These are phyloP conservation scores for Eufriesea mexicana DNA, from an alignment of 1,140 invertebrate genomes.

Conservation along the genomic window DNA sequence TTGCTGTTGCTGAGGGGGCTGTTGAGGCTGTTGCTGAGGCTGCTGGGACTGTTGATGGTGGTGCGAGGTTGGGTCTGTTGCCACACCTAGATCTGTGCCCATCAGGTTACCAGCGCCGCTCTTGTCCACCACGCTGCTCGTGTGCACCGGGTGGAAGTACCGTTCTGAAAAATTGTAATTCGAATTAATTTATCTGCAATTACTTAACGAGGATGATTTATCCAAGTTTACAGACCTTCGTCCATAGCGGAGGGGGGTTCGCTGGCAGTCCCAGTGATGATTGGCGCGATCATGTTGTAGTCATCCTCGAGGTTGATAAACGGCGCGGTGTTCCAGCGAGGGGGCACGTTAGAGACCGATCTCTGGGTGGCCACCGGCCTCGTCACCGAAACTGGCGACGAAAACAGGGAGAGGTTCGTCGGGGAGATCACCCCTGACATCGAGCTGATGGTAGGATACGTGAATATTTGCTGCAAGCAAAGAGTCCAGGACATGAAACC, in stretches of 20 bases:
- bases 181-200: too few species aligned
- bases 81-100: conserved; percentile 74
- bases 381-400: conserved; percentile 89
- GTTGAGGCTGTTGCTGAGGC: conserved; percentile 57
- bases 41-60: conserved; percentile 71
- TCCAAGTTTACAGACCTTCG: conserved; percentile 74
- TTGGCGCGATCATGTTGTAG: conserved; percentile 91
- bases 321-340: conserved; percentile 92
- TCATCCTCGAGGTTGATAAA: conserved; percentile 96
- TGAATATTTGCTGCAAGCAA: conserved; percentile 89
- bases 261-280: conserved; percentile 79
- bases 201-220: too few species aligned
- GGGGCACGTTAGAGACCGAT: conserved; percentile 84
- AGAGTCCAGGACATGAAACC: background rate
- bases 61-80: conserved; percentile 72
- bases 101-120: conserved; percentile 77
- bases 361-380: conserved; percentile 85
- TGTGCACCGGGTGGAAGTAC: conserved; percentile 81
- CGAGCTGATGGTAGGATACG: conserved; percentile 91
- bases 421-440: conserved; percentile 94
- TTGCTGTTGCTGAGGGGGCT: conserved; percentile 70
- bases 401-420: conserved; percentile 93
- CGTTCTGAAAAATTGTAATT: conserved; percentile 69
- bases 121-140: conserved; percentile 80
- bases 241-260: conserved; percentile 79